phyloP scores from a whole-genome alignment of 2,888 invertebrate genomes.

The Salpingus planirostris region DNA sequence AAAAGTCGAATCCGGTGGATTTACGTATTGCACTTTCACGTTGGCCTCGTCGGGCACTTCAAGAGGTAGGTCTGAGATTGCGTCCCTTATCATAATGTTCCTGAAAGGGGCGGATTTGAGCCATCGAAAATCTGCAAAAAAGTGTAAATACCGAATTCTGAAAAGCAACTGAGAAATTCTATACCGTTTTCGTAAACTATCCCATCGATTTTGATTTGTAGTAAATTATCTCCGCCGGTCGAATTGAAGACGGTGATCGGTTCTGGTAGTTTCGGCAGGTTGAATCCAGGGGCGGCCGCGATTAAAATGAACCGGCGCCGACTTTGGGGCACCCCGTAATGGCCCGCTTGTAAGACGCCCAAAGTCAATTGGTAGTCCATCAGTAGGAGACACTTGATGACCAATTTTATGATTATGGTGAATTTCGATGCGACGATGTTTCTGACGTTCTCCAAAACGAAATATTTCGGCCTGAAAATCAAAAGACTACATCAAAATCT shows the following conservation, averaged over 20 bases:
- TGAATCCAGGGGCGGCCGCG: not conserved
- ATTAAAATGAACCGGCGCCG: not conserved
- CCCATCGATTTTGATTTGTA: too few species aligned
- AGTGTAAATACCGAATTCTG: too few species aligned
- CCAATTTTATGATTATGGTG: not conserved
- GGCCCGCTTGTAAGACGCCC: not conserved
- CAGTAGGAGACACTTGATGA: not conserved
- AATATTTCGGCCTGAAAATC: conserved; percentile 8
- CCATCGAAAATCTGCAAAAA: too few species aligned
- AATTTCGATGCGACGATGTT: not conserved
- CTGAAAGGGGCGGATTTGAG: conserved; percentile 66
- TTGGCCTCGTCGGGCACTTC: conserved; percentile 62
- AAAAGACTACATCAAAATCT: not conserved
- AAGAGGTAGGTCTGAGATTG: conserved; percentile 72
- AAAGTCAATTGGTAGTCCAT: not conserved
- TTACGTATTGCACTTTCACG: conserved; percentile 52
- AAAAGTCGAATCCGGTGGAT: too few species aligned
- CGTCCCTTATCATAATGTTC: conserved; percentile 68
- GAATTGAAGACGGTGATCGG: not conserved
- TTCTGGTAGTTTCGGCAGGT: not conserved
- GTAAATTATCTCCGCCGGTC: too few species aligned
- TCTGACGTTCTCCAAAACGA: not conserved
- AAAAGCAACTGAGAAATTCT: too few species aligned
- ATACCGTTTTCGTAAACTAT: too few species aligned
- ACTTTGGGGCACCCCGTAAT: not conserved